A percentile compares a stretch with the other conserved stretches of the same genome.
Evolutionary conservation across 37 sponge, comb jelly and placozoan species (phyloP).

Genomic region (Spongia lamella): DNA sequence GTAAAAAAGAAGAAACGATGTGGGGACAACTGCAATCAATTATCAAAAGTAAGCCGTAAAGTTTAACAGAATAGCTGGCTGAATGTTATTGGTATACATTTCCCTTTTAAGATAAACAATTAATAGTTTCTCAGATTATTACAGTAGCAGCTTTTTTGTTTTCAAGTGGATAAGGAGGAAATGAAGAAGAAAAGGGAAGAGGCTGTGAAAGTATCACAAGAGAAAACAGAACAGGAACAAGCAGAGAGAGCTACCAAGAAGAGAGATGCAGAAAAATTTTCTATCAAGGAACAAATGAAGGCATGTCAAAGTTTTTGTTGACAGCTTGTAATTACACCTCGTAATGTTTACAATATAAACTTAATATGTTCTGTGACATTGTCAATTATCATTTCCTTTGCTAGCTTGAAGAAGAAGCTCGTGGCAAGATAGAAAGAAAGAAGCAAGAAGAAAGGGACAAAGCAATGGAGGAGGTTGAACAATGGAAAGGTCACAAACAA

Average conservation of each 20-base stretch:
- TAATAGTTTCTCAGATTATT: no score
- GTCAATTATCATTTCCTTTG: no score
- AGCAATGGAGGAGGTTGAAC: constrained; percentile 64
- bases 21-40: constrained; percentile 57
- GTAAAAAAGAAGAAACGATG: constrained; percentile 33
- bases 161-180: constrained; percentile 50
- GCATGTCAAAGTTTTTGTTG: no score
- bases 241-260: constrained; percentile 62
- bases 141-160: no score
- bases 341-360: no score
- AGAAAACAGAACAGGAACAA: constrained; percentile 22
- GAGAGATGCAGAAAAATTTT: constrained; percentile 68
- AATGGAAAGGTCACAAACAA: no score
- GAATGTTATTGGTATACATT: no score
- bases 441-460: constrained; percentile 86
- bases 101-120: no score
- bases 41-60: no score
- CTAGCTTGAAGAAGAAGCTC: constrained; percentile 72
- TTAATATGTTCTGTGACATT: no score
- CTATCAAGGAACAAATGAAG: constrained; percentile 78
- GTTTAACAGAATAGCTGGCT: no score
- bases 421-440: constrained; percentile 62
- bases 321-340: no score
- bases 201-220: constrained; percentile 56
- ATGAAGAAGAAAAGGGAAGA: constrained; percentile 58